Base-by-base conservation (phyloP, 2,113 vertebrate genomes). In the Anser cygnoides region DNA sequence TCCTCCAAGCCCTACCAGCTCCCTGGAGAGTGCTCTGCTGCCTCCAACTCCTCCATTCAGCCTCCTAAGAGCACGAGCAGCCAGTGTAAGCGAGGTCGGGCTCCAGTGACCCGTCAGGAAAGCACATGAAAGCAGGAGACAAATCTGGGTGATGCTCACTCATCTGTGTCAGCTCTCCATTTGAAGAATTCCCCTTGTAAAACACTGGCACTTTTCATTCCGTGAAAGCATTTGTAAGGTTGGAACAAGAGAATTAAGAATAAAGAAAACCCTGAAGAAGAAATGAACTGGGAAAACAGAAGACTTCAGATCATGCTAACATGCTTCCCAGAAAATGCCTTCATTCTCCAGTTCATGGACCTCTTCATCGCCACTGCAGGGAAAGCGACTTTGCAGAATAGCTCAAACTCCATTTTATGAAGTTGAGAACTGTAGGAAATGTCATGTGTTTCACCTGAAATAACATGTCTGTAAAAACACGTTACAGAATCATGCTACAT, bases 111-210 rank as follows among this genome's bases (percentile, higher is more conserved):
- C 95, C 90, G 76, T 62, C 75, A 66, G 59, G 28, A 84, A 87
- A 84, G 57, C 9, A 72, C 57, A 81, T 49, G 68, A 93, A 93
- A 92, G 62, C 39, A 76, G 67, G 22, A 91, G 82, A 71, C 43
- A 95, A 90, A 87, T 78, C 92, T 78, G 76, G 22, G 87, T 63
- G 78, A 95, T 65, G 84, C 65, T 94, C 90, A 75, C 65, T 92
- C 90, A 90, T 77, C 92, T 84, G 68, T 61, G 49, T 33, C 52
- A 86, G 50, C 59, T 49, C 61, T 67, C 39, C 41, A 46, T 80
- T 80, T 73, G 76, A 85, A 88, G 52, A 73, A 78, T 68, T 94
- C n/a, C 65, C 61, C 57, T 86, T 65, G 79, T 67, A 90, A 88
- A 88, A 91, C 61, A 88, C 61, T 39, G 46, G n/a, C 59, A 28